phyloP scores from a whole-genome alignment of 1,140 invertebrate genomes.

The Achatina immaculata region DNA sequence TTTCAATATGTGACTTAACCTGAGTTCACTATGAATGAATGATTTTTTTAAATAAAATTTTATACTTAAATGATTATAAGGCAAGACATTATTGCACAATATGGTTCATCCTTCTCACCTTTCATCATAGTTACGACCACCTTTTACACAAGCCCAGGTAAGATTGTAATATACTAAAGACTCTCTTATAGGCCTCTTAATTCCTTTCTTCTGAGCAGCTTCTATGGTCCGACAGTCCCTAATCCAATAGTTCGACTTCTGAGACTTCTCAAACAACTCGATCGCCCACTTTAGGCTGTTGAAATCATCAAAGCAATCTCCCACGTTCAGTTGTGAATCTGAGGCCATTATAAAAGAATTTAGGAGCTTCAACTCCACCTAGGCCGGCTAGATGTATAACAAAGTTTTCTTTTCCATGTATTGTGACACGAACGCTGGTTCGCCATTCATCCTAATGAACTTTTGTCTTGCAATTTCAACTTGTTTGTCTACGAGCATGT shows the following conservation, averaged over 20 bases:
- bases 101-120: neutral
- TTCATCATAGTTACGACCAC: conserved; percentile 21
- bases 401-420: too few relatives aligned
- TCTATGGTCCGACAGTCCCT: conserved; percentile 5
- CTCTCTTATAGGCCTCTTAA: neutral
- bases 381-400: too few relatives aligned
- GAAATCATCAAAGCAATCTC: conserved; percentile 12
- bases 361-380: neutral
- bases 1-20: too few relatives aligned
- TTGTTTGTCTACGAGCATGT: too few relatives aligned
- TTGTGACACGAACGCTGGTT: too few relatives aligned
- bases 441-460: too few relatives aligned
- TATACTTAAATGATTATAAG: too few relatives aligned
- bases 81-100: too few relatives aligned
- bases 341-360: neutral
- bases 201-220: neutral
- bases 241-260: conserved; percentile 13
- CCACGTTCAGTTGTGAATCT: conserved; percentile 1
- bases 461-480: too few relatives aligned
- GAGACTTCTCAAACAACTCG: conserved; percentile 9
- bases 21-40: too few relatives aligned
- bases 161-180: conserved; percentile 3
- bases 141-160: conserved; percentile 24
- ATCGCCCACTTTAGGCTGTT: conserved; percentile 18
- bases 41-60: too few relatives aligned